Evolutionary conservation across 2,113 vertebrate genomes (phyloP).

Genomic region (Herpetotheres cachinnans): DNA sequence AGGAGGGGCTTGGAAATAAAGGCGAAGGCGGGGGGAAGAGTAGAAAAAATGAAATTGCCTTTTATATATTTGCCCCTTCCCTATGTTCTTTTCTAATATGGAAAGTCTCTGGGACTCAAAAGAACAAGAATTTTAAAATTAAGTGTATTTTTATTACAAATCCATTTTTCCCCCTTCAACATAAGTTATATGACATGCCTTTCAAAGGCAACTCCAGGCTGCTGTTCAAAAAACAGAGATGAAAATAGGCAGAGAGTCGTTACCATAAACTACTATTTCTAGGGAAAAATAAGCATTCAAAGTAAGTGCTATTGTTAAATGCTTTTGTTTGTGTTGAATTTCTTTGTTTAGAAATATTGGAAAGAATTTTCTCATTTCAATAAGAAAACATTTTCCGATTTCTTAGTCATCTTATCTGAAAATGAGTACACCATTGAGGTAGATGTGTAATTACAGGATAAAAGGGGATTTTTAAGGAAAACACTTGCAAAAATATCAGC

Average conservation of each 20-base stretch:
- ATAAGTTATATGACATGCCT: neutral
- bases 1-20: neutral
- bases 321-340: neutral
- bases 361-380: neutral
- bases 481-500: neutral
- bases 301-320: neutral
- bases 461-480: neutral
- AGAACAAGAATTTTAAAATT: neutral
- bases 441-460: neutral
- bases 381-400: neutral
- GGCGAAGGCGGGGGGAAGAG: rapidly evolving
- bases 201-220: neutral
- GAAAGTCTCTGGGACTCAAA: neutral
- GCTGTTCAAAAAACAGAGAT: neutral
- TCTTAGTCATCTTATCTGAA: neutral
- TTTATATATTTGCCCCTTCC: neutral
- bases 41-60: neutral
- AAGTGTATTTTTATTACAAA: neutral
- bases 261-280: neutral
- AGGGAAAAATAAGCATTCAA: neutral
- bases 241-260: neutral
- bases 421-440: neutral
- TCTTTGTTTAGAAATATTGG: neutral
- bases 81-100: neutral
- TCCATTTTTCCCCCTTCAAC: neutral